Base-by-base conservation (phyloP, 2,113 vertebrate genomes). In the Gallinago paraguaiae region DNA sequence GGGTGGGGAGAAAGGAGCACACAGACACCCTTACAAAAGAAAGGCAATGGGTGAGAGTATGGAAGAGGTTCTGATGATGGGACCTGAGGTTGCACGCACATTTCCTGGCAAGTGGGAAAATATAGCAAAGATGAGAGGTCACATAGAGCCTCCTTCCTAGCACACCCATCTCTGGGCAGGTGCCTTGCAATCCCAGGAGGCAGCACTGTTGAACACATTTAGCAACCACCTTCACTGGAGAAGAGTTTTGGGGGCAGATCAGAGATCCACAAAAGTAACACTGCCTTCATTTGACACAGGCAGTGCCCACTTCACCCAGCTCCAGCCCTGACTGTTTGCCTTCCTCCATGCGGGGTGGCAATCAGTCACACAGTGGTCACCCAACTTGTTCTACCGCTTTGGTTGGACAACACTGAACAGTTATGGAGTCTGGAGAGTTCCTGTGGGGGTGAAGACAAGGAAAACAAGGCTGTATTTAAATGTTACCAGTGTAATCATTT, bases 301-400 rank as follows among this genome's bases (percentile, higher is more conserved):
- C 61, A 64, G 39, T 30, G 59, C 69, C 57, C 59, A 11, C 65
- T 82, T 76, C 11, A 14, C 48, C 50, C 45, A 41, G 48, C 48
- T 82, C 25, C 69, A 75, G 37, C 51, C 51, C 39, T 0, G 2
- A 27, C 22, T 82, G 13, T 86, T 90, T 67, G 43, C 39, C 63
- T 94, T 94, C 69, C 75, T 17, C 0, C 0, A 11, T 53, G 20
- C 2, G 7, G n/a, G 10, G 51, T 64, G 48, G 51, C 19, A 19
- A 69, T 72, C 83, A 80, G 59, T 77, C 68, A 76, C 76, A 54
- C 14, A 30, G 30, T 51, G 45, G 48, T 95, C 70, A 86, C 88
- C 79, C 79, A 68, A 92, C 88, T 90, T 77, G 92, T 94, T 95
- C 85, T 94, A 33, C 92, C 2, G 45, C 93, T 96, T 94, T 56